phyloP scores from a whole-genome alignment of 2,888 invertebrate species.

The Noctua janthina region DNA sequence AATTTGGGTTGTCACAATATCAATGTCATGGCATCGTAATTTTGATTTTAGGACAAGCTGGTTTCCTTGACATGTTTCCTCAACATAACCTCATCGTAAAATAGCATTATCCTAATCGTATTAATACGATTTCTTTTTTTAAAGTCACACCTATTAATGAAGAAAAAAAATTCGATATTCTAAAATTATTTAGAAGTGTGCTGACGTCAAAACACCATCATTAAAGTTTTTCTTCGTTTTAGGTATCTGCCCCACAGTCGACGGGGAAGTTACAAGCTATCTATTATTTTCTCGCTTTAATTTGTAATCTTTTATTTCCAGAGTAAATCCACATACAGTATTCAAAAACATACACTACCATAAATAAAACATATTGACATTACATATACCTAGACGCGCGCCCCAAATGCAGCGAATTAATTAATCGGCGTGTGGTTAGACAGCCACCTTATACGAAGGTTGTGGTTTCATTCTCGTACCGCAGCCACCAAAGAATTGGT shows the following conservation, averaged over 20 bases:
- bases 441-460: no score
- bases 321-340: no score
- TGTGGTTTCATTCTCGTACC: no score
- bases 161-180: neutral
- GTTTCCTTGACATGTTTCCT: neutral
- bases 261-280: neutral
- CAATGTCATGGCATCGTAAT: neutral
- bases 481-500: no score
- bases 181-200: neutral
- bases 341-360: no score
- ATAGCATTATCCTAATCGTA: neutral
- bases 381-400: no score
- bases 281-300: neutral
- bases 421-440: no score
- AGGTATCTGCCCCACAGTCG: neutral
- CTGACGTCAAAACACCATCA: neutral
- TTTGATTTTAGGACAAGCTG: neutral
- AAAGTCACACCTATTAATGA: neutral
- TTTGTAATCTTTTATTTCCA: no score
- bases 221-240: neutral
- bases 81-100: neutral
- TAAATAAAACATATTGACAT: no score
- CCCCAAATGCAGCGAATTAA: no score
- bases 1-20: neutral
- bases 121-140: neutral